Evolutionary conservation across 2,113 vertebrate genomes (phyloP), one percentile per base, ranked within the genome.

Genomic region (Cyanocitta stelleri): DNA sequence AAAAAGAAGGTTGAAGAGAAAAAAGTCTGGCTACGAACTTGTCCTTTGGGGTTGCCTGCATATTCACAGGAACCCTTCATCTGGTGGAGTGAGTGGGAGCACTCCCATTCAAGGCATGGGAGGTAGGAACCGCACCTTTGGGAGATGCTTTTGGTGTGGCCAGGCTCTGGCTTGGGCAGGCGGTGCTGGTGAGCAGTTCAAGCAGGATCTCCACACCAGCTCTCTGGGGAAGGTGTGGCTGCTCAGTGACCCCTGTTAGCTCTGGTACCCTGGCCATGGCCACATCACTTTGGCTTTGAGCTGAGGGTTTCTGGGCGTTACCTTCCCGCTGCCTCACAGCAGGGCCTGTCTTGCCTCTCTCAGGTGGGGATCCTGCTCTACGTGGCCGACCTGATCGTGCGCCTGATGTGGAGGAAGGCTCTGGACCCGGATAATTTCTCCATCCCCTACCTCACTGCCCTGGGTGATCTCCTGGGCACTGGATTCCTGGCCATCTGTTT

Each of bases 361-460:
- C 89, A 99, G 99, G 99, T 99, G 94, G 82, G 97, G 16, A 98
- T 99, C 95, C 98, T 99, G 59, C 98, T 99, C 41, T 99, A 99
- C 4, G 39, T 98, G n/a, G 99, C 99, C 0, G 99, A 99, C 92
- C 97, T 99, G 74, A 98, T 99, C 9, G 99, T 99, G 59, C 98
- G 98, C 35, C 86, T 99, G 88, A 98, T 98, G 90, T 99, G 99
- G 99, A 97, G 98, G 91, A 97, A 97, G 83, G 98, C 98, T 8
- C 97, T 99, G 97, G 99, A 99, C 85, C 99, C 99, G 0, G 99
- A 99, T 87, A 99, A 98, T 89, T 99, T 99, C 97, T 99, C 99
- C 87, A 99, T 99, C 97, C 99, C 99, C 13, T 99, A 99, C 98
- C 98, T 99, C 97, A 99, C 99, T 0, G 99, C 99, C 15, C 96